These are phyloP conservation scores for Cantharis rustica DNA, from an alignment of 2,888 invertebrate genomes.

Conservation along the genomic window DNA sequence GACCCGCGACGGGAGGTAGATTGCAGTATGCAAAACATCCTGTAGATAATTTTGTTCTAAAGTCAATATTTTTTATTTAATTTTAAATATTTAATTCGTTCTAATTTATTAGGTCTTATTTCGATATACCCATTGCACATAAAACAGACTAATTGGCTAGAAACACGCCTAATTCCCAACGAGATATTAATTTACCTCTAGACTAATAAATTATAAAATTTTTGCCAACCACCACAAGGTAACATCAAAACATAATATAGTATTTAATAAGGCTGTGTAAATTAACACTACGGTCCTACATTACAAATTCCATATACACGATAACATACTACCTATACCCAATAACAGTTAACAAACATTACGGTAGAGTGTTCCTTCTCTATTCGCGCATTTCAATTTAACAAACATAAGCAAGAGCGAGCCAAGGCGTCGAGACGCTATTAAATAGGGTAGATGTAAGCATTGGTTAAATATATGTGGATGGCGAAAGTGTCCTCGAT, in stretches of 20 bases:
- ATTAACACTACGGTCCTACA: constrained; percentile 52
- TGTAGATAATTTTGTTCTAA: not conserved
- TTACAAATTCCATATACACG: constrained; percentile 55
- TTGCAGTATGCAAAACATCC: not conserved
- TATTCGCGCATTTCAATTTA: not conserved
- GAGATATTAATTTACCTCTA: constrained; percentile 48
- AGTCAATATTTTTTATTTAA: not conserved
- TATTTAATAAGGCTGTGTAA: constrained; percentile 56
- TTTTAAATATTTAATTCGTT: not conserved
- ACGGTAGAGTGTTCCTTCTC: constrained; percentile 27
- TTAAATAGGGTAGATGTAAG: constrained; percentile 28
- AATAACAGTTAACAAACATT: constrained; percentile 33
- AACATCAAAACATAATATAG: constrained; percentile 56
- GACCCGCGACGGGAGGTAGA: too few relatives aligned
- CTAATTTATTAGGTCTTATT: not conserved
- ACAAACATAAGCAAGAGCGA: constrained; percentile 16
- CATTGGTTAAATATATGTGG: constrained; percentile 41
- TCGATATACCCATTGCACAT: constrained; percentile 2
- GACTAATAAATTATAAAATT: constrained; percentile 50
- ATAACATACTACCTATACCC: constrained; percentile 51
- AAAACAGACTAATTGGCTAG: constrained; percentile 26
- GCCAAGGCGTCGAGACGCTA: constrained; percentile 20
- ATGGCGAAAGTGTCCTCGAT: constrained; percentile 46
- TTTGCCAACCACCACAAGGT: constrained; percentile 50
- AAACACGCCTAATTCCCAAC: constrained; percentile 29